These are phyloP conservation scores for Hycleus phaleratus DNA, from an alignment of 1,140 invertebrate genomes.

Conservation along the genomic window DNA sequence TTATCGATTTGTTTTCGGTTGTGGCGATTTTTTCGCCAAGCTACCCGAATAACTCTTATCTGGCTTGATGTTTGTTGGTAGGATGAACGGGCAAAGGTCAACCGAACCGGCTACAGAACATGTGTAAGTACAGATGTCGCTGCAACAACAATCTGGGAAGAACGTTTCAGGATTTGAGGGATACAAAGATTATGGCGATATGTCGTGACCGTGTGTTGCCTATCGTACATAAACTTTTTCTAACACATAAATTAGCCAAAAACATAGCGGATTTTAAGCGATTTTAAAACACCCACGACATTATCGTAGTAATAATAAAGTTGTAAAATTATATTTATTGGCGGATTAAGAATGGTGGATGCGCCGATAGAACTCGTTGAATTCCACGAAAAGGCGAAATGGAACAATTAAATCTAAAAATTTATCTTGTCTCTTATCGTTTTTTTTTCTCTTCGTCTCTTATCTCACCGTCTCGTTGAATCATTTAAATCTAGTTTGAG, in stretches of 20 bases:
- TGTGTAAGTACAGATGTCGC: slow-evolving; percentile 24
- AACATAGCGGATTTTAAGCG: slow-evolving; percentile 6
- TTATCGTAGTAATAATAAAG: too few relatives aligned
- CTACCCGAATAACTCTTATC: not conserved
- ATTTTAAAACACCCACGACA: not conserved
- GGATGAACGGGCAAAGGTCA: slow-evolving; percentile 1
- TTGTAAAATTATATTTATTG: too few relatives aligned
- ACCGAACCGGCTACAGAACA: slow-evolving; percentile 10
- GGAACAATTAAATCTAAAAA: too few relatives aligned
- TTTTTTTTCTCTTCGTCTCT: too few relatives aligned
- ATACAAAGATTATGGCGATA: slow-evolving; percentile 27
- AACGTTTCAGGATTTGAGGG: slow-evolving; percentile 17
- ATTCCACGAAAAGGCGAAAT: too few relatives aligned
- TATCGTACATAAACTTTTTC: slow-evolving; percentile 15
- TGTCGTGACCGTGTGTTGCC: slow-evolving; percentile 25
- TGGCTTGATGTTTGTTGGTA: slow-evolving; percentile 1
- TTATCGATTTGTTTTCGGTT: not conserved
- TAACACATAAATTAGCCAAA: slow-evolving; percentile 9
- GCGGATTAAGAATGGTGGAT: too few relatives aligned
- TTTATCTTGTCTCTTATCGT: too few relatives aligned
- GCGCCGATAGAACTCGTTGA: too few relatives aligned
- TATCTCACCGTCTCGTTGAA: too few relatives aligned
- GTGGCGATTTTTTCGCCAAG: not conserved
- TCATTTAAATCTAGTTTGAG: too few relatives aligned
- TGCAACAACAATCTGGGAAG: slow-evolving; percentile 5